These are phyloP conservation scores for Ceyx margarethae DNA, from an alignment of 2,113 vertebrate genomes.

Conservation along the genomic window DNA sequence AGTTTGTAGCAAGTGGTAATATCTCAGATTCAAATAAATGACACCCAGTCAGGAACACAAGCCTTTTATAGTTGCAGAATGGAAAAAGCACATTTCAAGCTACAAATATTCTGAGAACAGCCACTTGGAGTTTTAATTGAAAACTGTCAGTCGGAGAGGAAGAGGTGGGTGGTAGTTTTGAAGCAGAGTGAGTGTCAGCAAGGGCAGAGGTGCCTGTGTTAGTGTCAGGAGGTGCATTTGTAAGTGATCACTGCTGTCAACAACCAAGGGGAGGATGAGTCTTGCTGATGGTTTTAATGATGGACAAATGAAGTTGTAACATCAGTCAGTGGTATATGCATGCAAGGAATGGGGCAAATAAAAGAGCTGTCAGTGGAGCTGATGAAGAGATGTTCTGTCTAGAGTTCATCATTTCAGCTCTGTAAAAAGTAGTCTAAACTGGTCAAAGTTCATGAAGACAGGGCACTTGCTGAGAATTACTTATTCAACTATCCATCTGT, in stretches of 20 bases:
- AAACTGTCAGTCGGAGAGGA: background rate
- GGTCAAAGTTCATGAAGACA: background rate
- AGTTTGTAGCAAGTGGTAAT: background rate
- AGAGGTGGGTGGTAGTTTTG: conserved; percentile 19
- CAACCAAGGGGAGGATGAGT: background rate
- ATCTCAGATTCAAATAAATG: background rate
- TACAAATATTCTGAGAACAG: background rate
- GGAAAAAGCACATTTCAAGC: background rate
- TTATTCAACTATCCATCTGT: background rate
- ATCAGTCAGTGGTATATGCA: background rate
- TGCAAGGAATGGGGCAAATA: background rate
- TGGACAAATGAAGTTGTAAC: background rate
- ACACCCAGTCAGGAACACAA: background rate
- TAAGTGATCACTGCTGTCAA: background rate
- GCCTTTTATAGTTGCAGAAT: background rate
- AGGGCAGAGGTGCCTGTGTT: background rate
- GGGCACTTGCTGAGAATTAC: background rate
- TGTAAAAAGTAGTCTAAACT: background rate
- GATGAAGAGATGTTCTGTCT: background rate
- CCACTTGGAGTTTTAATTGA: background rate
- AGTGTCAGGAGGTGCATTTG: background rate
- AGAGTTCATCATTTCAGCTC: background rate
- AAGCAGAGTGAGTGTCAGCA: background rate
- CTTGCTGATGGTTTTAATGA: background rate
- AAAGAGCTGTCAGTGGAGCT: background rate